Conservation (phyloP, 2,888 invertebrate genomes). For the Diaprepes abbreviatus region DNA sequence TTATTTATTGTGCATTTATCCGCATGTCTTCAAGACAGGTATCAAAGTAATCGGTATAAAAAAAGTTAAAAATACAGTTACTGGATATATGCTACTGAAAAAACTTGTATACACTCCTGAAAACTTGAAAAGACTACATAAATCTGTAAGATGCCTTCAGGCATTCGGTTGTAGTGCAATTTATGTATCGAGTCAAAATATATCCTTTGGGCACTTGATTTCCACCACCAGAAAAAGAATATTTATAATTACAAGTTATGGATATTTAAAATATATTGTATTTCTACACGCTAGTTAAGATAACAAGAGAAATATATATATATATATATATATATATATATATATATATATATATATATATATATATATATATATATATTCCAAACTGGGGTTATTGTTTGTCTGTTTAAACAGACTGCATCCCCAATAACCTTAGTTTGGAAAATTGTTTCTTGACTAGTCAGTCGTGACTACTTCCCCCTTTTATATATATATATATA, state of each 20-base stretch:
- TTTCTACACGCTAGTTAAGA: too few relatives aligned
- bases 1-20: conserved; percentile 22
- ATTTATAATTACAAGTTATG: background rate
- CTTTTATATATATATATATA: too few relatives aligned
- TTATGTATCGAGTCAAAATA: conserved; percentile 6
- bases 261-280: background rate
- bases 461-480: too few relatives aligned
- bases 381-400: too few relatives aligned
- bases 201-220: background rate
- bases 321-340: too few relatives aligned
- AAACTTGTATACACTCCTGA: conserved; percentile 9
- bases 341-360: too few relatives aligned
- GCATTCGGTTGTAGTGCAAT: background rate
- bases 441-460: too few relatives aligned
- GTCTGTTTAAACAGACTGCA: too few relatives aligned
- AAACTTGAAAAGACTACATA: conserved; percentile 7
- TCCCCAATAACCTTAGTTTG: too few relatives aligned
- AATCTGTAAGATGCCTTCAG: background rate
- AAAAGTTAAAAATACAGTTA: conserved; percentile 16
- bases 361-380: too few relatives aligned
- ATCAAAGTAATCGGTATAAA: conserved; percentile 3
- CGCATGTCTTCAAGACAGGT: conserved; percentile 7
- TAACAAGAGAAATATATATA: too few relatives aligned
- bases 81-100: background rate
- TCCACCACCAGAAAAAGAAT: background rate